Conservation (phyloP, 2,797 vertebrate genomes). For the Scomberomorus guttatus region DNA sequence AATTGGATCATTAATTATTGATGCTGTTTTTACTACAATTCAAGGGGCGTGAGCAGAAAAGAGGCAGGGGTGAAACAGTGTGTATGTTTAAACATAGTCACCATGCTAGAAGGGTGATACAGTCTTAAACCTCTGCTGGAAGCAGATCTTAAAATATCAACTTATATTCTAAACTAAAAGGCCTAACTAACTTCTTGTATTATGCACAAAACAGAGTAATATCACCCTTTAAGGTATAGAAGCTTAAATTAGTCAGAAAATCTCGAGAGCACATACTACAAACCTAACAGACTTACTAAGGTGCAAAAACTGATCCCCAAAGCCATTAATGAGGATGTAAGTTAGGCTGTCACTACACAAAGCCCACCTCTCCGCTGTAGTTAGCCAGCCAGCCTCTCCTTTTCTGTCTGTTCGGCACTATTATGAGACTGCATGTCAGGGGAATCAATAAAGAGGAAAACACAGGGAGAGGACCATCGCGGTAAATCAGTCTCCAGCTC, state of each 20-base stretch:
- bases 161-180: constrained; percentile 13
- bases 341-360: constrained; percentile 60
- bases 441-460: constrained; percentile 81
- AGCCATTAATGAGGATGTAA: constrained; percentile 61
- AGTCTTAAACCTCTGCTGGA: constrained; percentile 18
- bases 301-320: constrained; percentile 36
- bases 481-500: constrained; percentile 76
- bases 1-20: constrained; percentile 94
- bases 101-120: constrained; percentile 53
- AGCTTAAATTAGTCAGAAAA: not conserved
- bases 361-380: constrained; percentile 62
- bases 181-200: not conserved
- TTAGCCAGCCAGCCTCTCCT: constrained; percentile 63
- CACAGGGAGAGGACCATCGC: constrained; percentile 67
- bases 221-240: not conserved
- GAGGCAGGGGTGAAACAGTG: constrained; percentile 71
- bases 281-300: constrained; percentile 4
- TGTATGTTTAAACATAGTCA: constrained; percentile 74
- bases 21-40: constrained; percentile 86
- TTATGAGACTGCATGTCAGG: constrained; percentile 76
- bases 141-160: constrained; percentile 10
- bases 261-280: not conserved
- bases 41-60: constrained; percentile 70
- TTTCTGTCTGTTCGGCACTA: constrained; percentile 77
- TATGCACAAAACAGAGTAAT: not conserved